These are phyloP conservation scores for Pangasius larnaudii DNA, from an alignment of 2,797 vertebrate genomes.

Conservation along the genomic window DNA sequence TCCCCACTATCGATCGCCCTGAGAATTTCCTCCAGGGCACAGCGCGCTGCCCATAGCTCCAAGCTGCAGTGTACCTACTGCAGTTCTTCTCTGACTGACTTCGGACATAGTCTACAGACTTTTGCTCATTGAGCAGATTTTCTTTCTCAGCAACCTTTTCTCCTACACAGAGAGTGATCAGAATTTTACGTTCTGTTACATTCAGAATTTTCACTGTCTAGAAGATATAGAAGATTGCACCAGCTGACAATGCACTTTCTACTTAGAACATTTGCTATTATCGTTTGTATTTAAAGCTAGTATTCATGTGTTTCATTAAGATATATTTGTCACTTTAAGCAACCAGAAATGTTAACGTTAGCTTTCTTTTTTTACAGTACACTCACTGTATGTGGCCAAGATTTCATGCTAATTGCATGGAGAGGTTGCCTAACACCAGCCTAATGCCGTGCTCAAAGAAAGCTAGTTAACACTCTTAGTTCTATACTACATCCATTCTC, in stretches of 20 bases:
- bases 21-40: slow-evolving; percentile 80
- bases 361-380: background rate
- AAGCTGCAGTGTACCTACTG: slow-evolving; percentile 58
- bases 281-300: background rate
- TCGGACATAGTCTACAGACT: slow-evolving; percentile 21
- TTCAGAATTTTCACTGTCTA: background rate
- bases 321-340: background rate
- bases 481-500: background rate
- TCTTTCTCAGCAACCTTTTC: slow-evolving; percentile 6
- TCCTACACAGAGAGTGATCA: background rate
- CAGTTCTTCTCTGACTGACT: slow-evolving; percentile 34
- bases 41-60: slow-evolving; percentile 68
- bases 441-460: background rate
- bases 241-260: background rate
- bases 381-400: background rate
- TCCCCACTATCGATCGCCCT: slow-evolving; percentile 82
- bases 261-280: background rate
- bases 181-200: slow-evolving; percentile 10
- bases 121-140: slow-evolving; percentile 19
- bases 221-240: background rate
- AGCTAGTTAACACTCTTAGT: background rate
- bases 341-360: background rate
- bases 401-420: background rate
- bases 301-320: background rate
- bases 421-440: background rate